A percentile compares a stretch with the other conserved stretches of the same genome.
These are phyloP conservation scores for Drepana falcataria DNA, from an alignment of 2,888 invertebrate genomes.

Conservation along the genomic window DNA sequence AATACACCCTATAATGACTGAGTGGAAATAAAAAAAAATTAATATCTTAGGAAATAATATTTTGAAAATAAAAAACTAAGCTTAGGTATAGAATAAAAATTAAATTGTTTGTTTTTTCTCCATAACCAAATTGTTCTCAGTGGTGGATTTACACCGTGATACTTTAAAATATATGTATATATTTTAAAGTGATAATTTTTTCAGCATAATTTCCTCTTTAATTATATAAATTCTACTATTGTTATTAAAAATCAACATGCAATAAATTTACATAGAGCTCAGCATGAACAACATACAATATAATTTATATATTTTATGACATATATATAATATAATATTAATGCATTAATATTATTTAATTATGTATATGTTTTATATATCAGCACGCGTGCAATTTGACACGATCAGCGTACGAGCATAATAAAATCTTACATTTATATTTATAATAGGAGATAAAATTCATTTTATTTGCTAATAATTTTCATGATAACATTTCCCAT, in stretches of 20 bases:
- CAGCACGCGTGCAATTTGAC: constrained; percentile 73
- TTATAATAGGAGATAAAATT: constrained; percentile 62
- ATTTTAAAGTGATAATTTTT: constrained; percentile 10
- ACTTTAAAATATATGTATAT: too few relatives aligned
- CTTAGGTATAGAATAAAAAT: too few relatives aligned
- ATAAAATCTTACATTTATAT: constrained; percentile 50
- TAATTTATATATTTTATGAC: constrained; percentile 15
- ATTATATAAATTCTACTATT: constrained; percentile 22
- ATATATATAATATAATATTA: constrained; percentile 32
- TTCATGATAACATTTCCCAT: constrained; percentile 51
- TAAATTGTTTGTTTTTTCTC: too few relatives aligned
- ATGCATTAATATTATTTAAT: constrained; percentile 26
- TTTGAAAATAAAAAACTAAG: too few relatives aligned
- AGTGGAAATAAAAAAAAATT: too few relatives aligned
- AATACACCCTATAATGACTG: too few relatives aligned
- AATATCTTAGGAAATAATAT: too few relatives aligned
- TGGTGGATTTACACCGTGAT: too few relatives aligned
- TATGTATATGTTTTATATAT: constrained; percentile 21
- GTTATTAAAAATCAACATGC: constrained; percentile 31
- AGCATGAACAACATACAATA: constrained; percentile 33
- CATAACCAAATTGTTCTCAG: too few relatives aligned
- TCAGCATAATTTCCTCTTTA: too few relatives aligned
- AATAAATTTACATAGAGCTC: constrained; percentile 22
- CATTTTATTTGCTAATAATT: constrained; percentile 52
- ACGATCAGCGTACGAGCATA: constrained; percentile 67